A percentile compares a stretch with the other conserved stretches of the same genome.
Evolutionary conservation across 2,888 invertebrate genomes (phyloP).

Genomic region (Chalcis sispes): DNA sequence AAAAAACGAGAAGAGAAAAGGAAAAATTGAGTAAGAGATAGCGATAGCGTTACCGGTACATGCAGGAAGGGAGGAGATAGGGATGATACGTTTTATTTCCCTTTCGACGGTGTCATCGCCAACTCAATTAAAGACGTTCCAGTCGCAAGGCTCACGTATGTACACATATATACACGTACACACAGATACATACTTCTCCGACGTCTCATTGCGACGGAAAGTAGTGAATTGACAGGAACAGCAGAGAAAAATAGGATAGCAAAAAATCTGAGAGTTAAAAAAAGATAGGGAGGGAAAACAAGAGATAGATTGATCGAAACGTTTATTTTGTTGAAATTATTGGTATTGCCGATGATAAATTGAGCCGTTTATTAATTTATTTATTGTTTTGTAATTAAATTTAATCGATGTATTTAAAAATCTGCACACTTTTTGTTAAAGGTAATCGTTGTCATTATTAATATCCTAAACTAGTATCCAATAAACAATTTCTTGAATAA

Average conservation of each 20-base stretch:
- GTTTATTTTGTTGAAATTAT: conserved; percentile 21
- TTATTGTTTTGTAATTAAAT: too few species aligned
- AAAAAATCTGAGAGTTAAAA: too few species aligned
- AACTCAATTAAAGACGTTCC: conserved; percentile 76
- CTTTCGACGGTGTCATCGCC: conserved; percentile 69
- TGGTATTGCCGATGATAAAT: too few species aligned
- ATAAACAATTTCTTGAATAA: too few species aligned
- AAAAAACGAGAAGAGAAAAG: conserved; percentile 57
- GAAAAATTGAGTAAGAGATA: conserved; percentile 34
- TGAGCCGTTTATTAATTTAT: too few species aligned
- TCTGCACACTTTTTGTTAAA: too few species aligned
- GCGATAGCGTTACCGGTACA: conserved; percentile 34
- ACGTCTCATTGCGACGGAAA: conserved; percentile 37
- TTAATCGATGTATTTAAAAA: too few species aligned
- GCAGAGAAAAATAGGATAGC: conserved; percentile 51
- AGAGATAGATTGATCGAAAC: conserved; percentile 6
- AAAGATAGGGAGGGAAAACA: not conserved
- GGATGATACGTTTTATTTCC: conserved; percentile 70
- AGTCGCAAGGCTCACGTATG: conserved; percentile 65
- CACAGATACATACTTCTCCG: too few species aligned
- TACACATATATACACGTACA: too few species aligned
- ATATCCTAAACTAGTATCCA: too few species aligned
- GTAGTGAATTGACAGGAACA: conserved; percentile 49
- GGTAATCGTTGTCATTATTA: too few species aligned
- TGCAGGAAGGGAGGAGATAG: conserved; percentile 4